These are phyloP conservation scores for Tortrix viridana DNA, from an alignment of 2,888 invertebrate genomes.

Conservation along the genomic window DNA sequence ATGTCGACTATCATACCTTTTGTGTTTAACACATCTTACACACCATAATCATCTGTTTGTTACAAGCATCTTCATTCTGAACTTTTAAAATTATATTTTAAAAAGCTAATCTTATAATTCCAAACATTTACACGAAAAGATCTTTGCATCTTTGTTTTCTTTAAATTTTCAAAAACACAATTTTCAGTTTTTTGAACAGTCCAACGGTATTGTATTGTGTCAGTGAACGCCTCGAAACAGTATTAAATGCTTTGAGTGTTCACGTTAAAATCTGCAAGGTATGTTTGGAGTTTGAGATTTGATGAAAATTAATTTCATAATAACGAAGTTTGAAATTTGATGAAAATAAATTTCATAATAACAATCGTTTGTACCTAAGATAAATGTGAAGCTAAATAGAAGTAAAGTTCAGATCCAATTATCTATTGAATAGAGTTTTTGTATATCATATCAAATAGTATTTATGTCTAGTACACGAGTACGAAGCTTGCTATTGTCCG, in stretches of 20 bases:
- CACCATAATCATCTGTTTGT: constrained; percentile 43
- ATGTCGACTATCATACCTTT: constrained; percentile 49
- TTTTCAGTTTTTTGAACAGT: too few species aligned
- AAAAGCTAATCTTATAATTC: too few species aligned
- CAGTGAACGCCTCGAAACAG: too few species aligned
- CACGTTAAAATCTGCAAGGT: too few species aligned
- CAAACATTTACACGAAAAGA: too few species aligned
- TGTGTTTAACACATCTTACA: constrained; percentile 46
- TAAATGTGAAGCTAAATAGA: constrained; percentile 65
- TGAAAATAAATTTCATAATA: constrained; percentile 52
- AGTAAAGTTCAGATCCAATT: constrained; percentile 53
- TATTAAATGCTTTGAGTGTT: too few species aligned
- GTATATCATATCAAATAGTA: constrained; percentile 52
- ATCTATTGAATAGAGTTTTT: constrained; percentile 51
- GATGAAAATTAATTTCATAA: constrained; percentile 18
- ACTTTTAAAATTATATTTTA: constrained; percentile 12
- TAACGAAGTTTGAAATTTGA: too few species aligned
- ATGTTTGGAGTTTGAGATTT: too few species aligned
- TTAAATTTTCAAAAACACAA: too few species aligned
- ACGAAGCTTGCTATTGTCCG: constrained; percentile 70
- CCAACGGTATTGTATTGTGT: too few species aligned
- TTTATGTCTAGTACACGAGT: constrained; percentile 41
- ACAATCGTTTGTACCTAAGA: constrained; percentile 63
- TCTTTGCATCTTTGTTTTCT: too few species aligned
- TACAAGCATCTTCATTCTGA: constrained; percentile 12